Conservation (phyloP, 1,140 invertebrate species). For the Trichomalopsis sarcophagae region DNA sequence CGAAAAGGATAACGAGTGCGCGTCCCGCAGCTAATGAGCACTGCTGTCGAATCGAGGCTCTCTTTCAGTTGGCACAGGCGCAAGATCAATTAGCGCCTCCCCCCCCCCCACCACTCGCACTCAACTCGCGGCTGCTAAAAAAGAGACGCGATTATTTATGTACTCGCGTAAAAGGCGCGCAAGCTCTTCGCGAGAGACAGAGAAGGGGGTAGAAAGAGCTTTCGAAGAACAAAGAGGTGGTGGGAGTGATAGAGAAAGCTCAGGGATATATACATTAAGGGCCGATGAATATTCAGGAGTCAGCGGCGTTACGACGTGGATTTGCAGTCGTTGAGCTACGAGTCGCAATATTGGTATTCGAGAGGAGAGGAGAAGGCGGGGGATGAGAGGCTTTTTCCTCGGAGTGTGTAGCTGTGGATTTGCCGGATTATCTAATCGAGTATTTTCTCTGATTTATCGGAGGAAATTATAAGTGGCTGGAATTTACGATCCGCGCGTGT, state of each 20-base stretch:
- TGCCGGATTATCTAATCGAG: background rate
- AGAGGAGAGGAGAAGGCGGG: background rate
- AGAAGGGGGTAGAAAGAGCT: background rate
- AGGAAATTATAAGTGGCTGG: background rate
- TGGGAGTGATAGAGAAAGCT: background rate
- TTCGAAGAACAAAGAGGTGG: background rate
- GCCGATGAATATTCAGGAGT: constrained; percentile 5
- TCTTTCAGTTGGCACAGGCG: constrained; percentile 20
- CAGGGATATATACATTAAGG: constrained; percentile 15
- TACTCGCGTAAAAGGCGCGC: background rate
- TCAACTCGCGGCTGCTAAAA: constrained; percentile 2
- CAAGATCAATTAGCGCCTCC: constrained; percentile 20
- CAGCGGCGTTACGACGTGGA: background rate
- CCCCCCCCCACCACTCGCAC: background rate
- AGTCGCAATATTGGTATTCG: constrained; percentile 1
- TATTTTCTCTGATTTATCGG: background rate
- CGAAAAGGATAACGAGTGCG: background rate
- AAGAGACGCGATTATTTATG: constrained; percentile 33
- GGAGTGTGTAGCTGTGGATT: background rate
- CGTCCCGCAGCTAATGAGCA: background rate
- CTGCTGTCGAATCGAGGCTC: background rate
- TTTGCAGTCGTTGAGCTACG: constrained; percentile 5
- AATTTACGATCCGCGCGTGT: too few relatives aligned
- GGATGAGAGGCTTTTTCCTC: background rate
- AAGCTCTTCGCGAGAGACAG: background rate